phyloP scores from a whole-genome alignment of 2,888 invertebrate species.

The Sacculina carcini region DNA sequence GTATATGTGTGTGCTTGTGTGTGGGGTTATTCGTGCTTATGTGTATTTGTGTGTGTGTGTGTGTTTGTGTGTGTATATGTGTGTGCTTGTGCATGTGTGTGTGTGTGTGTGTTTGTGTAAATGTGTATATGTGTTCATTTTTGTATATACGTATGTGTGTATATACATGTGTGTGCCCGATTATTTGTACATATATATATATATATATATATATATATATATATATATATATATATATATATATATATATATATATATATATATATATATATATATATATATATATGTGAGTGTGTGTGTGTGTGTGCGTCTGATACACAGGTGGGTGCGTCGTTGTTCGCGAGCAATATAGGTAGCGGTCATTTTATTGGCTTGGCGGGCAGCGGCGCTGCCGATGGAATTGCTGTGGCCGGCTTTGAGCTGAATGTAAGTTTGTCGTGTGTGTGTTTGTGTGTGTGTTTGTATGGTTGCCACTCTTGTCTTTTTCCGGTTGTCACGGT shows the following conservation, averaged over 20 bases:
- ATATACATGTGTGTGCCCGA: conserved; percentile 4
- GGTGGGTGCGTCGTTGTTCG: conserved; percentile 26
- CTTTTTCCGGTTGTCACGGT: no score
- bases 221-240: conserved; percentile 6
- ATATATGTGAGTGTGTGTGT: background rate
- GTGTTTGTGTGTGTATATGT: no score
- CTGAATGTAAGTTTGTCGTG: conserved; percentile 19
- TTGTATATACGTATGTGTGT: no score
- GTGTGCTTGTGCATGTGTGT: no score
- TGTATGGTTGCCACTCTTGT: background rate
- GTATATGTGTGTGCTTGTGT: no score
- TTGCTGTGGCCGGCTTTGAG: conserved; percentile 23
- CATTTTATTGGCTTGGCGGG: conserved; percentile 27
- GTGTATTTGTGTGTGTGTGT: no score
- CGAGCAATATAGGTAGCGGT: conserved; percentile 25
- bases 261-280: background rate
- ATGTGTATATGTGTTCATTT: no score
- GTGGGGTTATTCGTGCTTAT: no score
- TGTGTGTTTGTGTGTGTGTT: background rate
- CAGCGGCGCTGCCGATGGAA: conserved; percentile 22
- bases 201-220: background rate
- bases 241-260: conserved; percentile 5
- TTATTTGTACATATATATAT: background rate
- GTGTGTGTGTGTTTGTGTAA: no score
- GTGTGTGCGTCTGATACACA: no score